These are phyloP conservation scores for Holacanthella duospinosa DNA, from an alignment of 2,888 invertebrate species.

Conservation along the genomic window DNA sequence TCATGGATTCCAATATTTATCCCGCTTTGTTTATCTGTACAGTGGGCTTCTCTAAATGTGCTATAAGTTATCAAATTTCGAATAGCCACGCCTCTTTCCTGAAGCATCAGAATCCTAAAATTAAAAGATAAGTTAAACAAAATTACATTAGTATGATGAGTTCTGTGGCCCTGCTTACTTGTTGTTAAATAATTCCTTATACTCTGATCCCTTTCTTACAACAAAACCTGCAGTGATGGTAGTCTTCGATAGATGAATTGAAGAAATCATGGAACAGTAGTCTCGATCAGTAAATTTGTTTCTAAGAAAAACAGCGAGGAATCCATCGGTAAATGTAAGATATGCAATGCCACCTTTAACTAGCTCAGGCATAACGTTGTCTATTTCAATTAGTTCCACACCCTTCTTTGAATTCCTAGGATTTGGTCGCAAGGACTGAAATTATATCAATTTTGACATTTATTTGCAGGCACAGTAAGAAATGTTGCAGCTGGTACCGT, in stretches of 20 bases:
- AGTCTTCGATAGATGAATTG: neutral
- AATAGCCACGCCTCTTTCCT: neutral
- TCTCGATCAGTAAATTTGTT: neutral
- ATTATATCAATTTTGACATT: too few relatives aligned
- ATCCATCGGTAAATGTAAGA: neutral
- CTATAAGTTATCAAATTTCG: neutral
- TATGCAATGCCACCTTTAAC: neutral
- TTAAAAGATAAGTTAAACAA: neutral
- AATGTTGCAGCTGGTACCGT: too few relatives aligned
- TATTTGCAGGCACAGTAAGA: too few relatives aligned
- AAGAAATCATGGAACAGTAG: neutral
- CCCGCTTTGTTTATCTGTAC: too few relatives aligned
- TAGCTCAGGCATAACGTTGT: neutral
- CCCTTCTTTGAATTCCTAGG: neutral
- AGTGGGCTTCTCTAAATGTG: too few relatives aligned
- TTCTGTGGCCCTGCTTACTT: too few relatives aligned
- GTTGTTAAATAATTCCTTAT: neutral
- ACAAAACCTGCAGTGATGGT: neutral
- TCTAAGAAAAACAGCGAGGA: neutral
- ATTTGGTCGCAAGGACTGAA: too few relatives aligned
- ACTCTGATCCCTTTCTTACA: neutral
- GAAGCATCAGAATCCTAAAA: neutral
- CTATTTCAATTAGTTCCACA: neutral
- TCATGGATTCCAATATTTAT: neutral
- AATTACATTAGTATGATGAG: too few relatives aligned